Evolutionary conservation across 2,797 vertebrate species (phyloP).

Genomic region (Lagodon rhomboides): DNA sequence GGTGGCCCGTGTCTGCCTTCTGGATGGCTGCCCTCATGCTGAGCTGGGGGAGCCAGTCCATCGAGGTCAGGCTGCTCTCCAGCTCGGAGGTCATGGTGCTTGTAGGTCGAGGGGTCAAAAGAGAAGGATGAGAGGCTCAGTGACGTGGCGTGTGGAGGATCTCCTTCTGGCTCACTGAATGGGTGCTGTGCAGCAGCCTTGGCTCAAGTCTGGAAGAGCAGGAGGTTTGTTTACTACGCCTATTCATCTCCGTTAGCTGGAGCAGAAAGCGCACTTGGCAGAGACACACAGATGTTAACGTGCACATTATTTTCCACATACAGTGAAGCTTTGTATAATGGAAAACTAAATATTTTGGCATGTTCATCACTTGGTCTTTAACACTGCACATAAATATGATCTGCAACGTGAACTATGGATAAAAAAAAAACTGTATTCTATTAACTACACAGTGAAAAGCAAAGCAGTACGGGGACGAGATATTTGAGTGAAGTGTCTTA

Average conservation of each 20-base stretch:
- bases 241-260: slow-evolving; percentile 70
- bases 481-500: slow-evolving; percentile 63
- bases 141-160: slow-evolving; percentile 52
- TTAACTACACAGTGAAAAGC: slow-evolving; percentile 41
- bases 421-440: slow-evolving; percentile 19
- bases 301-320: slow-evolving; percentile 67
- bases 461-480: slow-evolving; percentile 17
- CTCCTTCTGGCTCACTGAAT: slow-evolving; percentile 75
- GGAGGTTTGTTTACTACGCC: slow-evolving; percentile 74
- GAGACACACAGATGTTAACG: slow-evolving; percentile 64
- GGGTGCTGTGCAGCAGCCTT: slow-evolving; percentile 73
- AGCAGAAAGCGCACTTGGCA: slow-evolving; percentile 72
- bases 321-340: slow-evolving; percentile 48
- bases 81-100: slow-evolving; percentile 90
- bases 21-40: slow-evolving; percentile 90
- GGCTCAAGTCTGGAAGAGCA: slow-evolving; percentile 80
- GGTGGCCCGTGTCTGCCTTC: slow-evolving; percentile 84
- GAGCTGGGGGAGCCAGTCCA: slow-evolving; percentile 93
- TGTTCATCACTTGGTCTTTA: slow-evolving; percentile 45
- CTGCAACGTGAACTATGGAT: slow-evolving; percentile 19
- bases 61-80: slow-evolving; percentile 92
- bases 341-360: slow-evolving; percentile 65
- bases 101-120: slow-evolving; percentile 36
- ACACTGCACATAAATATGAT: slow-evolving; percentile 31
- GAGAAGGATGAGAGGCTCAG: slow-evolving; percentile 49